Evolutionary conservation across 1,140 invertebrate species (phyloP), one percentile per base, ranked within the genome.

Genomic region (Magallana ariakensis): DNA sequence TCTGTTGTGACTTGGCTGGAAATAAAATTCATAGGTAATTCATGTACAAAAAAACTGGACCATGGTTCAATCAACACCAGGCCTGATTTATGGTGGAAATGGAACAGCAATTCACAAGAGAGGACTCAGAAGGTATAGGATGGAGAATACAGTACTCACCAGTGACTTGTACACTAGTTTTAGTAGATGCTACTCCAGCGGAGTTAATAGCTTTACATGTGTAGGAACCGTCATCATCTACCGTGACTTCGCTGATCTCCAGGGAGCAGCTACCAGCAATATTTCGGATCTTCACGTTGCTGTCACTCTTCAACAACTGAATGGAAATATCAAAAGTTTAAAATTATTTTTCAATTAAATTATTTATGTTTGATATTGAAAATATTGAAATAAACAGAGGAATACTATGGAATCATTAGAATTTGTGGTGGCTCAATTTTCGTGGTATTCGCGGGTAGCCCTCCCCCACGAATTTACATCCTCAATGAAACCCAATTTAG

Each of bases 231-330:
- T 96, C 96, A 95, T 99, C 99, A 90, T 96, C 95, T 6, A 98
- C 97, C 96, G 98, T 98, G 92, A 99, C 98, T 94, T 99, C 98
- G 10, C 97, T 97, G 89, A 99, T 98, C 90, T 97, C 96, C 86
- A 99, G 94, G 92, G 97, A 97, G 83, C 90, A 91, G 33, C 88
- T 83, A 10, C 92, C 92, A n/a, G 85, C 86, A 46, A 87, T 80
- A 54, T 87, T 90, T 19, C 87, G 91, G 56, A 91, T 90, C 16
- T 83, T 86, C 11, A 91, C 88, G 6, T 88, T 70, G 46, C 92
- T 90, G 75, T 91, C 91, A 87, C 88, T 87, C 33, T 87, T 87
- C 87, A 92, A 75, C 4, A 91, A 85, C 92, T 92, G 84, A 81
- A 85, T 60, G 13, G 83, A 70, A 75, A 15, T 85, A 80, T 19